phyloP scores from a whole-genome alignment of 2,888 invertebrate genomes.

The Lutraria lutraria region DNA sequence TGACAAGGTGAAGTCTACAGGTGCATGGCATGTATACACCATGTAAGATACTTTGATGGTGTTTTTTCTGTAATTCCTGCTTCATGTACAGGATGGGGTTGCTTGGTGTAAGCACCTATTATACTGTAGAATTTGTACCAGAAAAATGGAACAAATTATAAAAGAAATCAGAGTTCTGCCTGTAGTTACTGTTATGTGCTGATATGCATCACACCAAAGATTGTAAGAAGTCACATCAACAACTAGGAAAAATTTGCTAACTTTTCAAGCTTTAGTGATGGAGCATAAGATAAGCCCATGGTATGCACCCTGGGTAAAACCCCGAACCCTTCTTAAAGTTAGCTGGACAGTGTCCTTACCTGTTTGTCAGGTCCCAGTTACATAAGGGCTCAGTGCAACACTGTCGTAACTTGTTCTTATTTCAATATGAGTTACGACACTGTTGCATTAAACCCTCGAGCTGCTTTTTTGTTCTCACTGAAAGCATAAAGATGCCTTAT shows the following conservation, averaged over 20 bases:
- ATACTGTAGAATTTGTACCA: background rate
- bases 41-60: background rate
- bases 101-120: background rate
- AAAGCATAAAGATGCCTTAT: background rate
- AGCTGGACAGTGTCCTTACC: no score
- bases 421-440: no score
- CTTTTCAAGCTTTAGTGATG: no score
- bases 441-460: no score
- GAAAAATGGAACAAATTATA: background rate
- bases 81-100: background rate
- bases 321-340: no score
- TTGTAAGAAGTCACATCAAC: no score
- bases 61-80: conserved; percentile 4
- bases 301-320: no score
- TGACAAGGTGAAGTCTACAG: background rate
- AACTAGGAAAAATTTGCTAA: no score
- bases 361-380: background rate
- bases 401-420: no score
- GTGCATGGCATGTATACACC: background rate
- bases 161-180: background rate
- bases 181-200: background rate
- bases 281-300: no score
- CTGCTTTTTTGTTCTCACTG: background rate
- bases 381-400: background rate
- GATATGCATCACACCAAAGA: no score